phyloP scores from a whole-genome alignment of 2,888 invertebrate genomes.

The Branchinecta sandiegonensis region DNA sequence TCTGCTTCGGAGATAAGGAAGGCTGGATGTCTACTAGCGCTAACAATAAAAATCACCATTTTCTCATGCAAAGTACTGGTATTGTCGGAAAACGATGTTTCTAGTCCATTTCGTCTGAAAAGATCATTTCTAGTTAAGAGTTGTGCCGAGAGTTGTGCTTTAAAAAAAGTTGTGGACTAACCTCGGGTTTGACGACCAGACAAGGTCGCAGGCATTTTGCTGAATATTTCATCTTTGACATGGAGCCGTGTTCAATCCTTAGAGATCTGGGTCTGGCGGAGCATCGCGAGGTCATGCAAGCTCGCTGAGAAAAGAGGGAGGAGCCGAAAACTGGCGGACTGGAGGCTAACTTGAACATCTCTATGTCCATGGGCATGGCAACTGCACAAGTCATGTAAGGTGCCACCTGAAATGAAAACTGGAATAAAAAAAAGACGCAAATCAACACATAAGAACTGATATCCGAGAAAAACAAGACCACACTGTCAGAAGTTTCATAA shows the following conservation, averaged over 20 bases:
- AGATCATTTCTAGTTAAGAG: too few relatives aligned
- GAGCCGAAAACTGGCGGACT: conserved; percentile 48
- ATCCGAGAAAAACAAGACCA: too few relatives aligned
- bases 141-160: neutral
- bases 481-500: too few relatives aligned
- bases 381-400: conserved; percentile 1
- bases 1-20: too few relatives aligned
- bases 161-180: neutral
- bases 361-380: conserved; percentile 31
- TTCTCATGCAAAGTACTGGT: too few relatives aligned
- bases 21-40: too few relatives aligned
- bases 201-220: conserved; percentile 41
- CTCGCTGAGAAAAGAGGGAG: conserved; percentile 14
- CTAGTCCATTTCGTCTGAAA: too few relatives aligned
- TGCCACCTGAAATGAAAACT: too few relatives aligned
- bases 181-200: conserved; percentile 36
- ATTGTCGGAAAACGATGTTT: too few relatives aligned
- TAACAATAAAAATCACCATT: too few relatives aligned
- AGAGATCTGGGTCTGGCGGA: neutral
- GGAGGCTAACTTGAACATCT: conserved; percentile 30
- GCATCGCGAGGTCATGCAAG: conserved; percentile 16
- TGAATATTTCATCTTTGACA: conserved; percentile 30
- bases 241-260: neutral
- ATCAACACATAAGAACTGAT: too few relatives aligned
- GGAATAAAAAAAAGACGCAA: too few relatives aligned